phyloP scores from a whole-genome alignment of 2,888 invertebrate genomes.

The Tortricodes alternella region DNA sequence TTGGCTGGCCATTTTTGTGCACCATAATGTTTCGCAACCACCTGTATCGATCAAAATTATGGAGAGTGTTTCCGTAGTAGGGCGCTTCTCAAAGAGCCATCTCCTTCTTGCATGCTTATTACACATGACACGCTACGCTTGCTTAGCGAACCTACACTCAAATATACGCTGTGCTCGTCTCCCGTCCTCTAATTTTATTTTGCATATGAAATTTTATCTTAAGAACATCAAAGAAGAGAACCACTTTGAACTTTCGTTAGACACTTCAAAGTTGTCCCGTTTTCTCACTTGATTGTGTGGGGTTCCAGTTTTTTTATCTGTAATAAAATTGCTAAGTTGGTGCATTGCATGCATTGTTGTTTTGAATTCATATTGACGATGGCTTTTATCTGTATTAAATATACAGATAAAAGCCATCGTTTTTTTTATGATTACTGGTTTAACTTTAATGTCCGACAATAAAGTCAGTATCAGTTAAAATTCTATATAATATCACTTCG shows the following conservation, averaged over 20 bases:
- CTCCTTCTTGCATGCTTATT: slow-evolving; percentile 60
- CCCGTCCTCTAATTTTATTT: slow-evolving; percentile 63
- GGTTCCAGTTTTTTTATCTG: slow-evolving; percentile 22
- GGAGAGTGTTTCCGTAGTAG: slow-evolving; percentile 17
- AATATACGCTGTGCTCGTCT: slow-evolving; percentile 35
- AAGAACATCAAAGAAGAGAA: slow-evolving; percentile 55
- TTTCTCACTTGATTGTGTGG: slow-evolving; percentile 44
- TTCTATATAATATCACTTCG: too few species aligned
- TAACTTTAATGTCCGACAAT: too few species aligned
- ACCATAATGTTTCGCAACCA: neutral
- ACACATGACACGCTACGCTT: slow-evolving; percentile 56
- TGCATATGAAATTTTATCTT: slow-evolving; percentile 65
- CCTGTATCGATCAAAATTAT: neutral
- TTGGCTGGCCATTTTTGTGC: too few species aligned
- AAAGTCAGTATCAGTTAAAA: too few species aligned
- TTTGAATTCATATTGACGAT: neutral
- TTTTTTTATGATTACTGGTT: too few species aligned
- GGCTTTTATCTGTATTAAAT: neutral
- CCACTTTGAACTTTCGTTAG: slow-evolving; percentile 50
- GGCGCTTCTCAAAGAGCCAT: slow-evolving; percentile 43
- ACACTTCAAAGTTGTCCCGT: slow-evolving; percentile 43
- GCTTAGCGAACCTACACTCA: slow-evolving; percentile 45
- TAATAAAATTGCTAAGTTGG: neutral
- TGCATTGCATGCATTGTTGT: neutral
- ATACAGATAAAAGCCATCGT: too few species aligned